A percentile compares a stretch with the other conserved stretches of the same genome.
phyloP scores from a whole-genome alignment of 1,140 invertebrate species.

The Lineus longissimus region DNA sequence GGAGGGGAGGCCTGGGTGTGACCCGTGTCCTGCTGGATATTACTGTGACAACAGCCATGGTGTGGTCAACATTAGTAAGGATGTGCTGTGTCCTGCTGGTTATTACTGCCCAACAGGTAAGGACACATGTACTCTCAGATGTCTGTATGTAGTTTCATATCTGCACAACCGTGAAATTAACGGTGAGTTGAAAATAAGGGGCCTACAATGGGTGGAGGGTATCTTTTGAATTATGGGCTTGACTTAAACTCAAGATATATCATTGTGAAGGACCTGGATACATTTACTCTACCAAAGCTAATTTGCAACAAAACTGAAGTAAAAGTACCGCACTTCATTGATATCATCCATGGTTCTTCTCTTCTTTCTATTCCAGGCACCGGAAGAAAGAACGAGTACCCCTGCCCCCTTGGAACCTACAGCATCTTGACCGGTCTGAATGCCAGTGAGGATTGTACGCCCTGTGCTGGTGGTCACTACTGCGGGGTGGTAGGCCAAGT shows the following conservation, averaged over 20 bases:
- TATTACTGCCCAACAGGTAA: slow-evolving; percentile 45
- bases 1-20: slow-evolving; percentile 32
- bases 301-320: too few relatives aligned
- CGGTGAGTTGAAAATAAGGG: too few relatives aligned
- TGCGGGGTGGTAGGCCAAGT: slow-evolving; percentile 35
- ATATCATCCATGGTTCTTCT: too few relatives aligned
- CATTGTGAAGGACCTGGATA: too few relatives aligned
- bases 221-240: too few relatives aligned
- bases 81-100: slow-evolving; percentile 43
- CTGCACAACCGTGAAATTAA: too few relatives aligned
- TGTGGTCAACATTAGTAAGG: slow-evolving; percentile 39
- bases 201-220: too few relatives aligned
- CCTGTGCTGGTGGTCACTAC: slow-evolving; percentile 36
- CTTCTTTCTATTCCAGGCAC: slow-evolving; percentile 29
- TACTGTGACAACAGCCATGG: slow-evolving; percentile 47
- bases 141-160: too few relatives aligned
- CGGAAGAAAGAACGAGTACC: slow-evolving; percentile 25
- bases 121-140: background rate
- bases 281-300: too few relatives aligned
- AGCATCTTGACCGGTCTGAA: slow-evolving; percentile 40
- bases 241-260: too few relatives aligned
- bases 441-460: slow-evolving; percentile 30
- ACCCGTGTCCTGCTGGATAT: slow-evolving; percentile 41
- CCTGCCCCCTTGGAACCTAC: slow-evolving; percentile 41
- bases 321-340: too few relatives aligned